Conservation (phyloP, 2,113 vertebrate genomes). For the Pedetes capensis region DNA sequence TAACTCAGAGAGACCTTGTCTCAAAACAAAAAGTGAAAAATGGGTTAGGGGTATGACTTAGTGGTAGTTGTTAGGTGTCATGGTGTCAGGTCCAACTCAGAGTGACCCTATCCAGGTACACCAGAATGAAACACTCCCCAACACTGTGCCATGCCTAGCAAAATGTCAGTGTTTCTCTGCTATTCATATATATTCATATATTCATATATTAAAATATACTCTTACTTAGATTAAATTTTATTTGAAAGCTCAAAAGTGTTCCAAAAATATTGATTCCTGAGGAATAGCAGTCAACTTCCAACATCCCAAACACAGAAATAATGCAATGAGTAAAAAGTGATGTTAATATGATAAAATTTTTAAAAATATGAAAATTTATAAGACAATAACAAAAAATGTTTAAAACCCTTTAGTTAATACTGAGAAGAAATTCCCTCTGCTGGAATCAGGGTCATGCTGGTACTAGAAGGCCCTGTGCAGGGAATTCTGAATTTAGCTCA, state of each 20-base stretch:
- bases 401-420: background rate
- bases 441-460: accelerated
- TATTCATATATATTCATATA: no score
- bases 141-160: no score
- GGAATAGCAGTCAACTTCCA: background rate
- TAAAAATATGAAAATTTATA: background rate
- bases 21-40: no score
- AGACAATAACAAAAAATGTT: background rate
- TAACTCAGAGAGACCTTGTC: no score
- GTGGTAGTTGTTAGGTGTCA: no score
- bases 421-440: background rate
- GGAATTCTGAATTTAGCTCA: background rate
- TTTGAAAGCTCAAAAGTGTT: background rate
- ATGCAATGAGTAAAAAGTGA: no score
- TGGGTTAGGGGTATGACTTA: no score
- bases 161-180: no score
- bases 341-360: no score
- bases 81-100: no score
- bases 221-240: background rate
- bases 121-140: no score
- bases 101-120: no score
- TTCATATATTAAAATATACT: background rate
- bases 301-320: background rate
- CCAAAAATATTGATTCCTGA: background rate
- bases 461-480: background rate